These are phyloP conservation scores for Scolopax mira DNA, from an alignment of 2,113 vertebrate species.

Conservation along the genomic window DNA sequence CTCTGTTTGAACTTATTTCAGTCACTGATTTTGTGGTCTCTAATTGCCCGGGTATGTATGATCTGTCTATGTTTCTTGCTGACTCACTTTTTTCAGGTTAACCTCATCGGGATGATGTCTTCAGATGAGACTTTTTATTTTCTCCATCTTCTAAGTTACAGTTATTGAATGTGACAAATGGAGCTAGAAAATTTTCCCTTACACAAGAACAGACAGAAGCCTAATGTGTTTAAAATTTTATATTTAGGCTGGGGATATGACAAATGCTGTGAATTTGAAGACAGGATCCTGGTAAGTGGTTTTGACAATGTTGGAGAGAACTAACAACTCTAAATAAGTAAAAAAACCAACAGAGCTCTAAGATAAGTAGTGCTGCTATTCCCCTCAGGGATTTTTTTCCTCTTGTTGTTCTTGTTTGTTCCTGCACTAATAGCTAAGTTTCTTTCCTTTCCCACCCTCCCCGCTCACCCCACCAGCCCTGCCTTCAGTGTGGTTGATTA, in stretches of 20 bases:
- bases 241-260: not conserved
- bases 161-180: constrained; percentile 6
- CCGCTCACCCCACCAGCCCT: rapidly evolving
- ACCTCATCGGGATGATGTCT: not conserved
- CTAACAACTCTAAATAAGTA: not conserved
- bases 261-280: not conserved
- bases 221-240: constrained; percentile 12
- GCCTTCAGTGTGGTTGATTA: not conserved
- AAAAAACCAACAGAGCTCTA: not conserved
- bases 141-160: not conserved
- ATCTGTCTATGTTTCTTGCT: not conserved
- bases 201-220: not conserved
- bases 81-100: not conserved
- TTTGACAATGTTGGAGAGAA: not conserved
- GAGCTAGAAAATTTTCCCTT: not conserved
- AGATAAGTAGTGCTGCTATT: not conserved
- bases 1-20: not conserved
- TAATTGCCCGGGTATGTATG: not conserved
- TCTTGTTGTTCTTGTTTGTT: not conserved
- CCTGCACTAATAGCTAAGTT: not conserved
- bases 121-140: not conserved
- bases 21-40: not conserved
- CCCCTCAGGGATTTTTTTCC: not conserved
- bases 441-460: rapidly evolving
- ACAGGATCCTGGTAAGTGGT: not conserved